Conservation (phyloP, 2,888 invertebrate genomes). For the Ferrisia virgata region DNA sequence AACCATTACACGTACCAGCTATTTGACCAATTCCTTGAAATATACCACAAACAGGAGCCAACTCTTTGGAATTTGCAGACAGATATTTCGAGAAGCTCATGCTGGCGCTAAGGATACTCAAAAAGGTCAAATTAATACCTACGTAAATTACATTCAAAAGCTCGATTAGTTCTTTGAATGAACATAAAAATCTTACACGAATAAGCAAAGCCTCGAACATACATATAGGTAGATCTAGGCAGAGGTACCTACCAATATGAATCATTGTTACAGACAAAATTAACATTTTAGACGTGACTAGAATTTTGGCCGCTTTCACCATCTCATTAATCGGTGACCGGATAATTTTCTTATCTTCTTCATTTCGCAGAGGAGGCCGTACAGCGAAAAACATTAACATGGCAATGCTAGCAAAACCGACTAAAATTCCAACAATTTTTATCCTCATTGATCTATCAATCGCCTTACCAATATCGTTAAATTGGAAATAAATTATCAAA, state of each 20-base stretch:
- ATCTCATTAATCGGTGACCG: neutral
- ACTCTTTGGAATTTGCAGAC: constrained; percentile 73
- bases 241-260: neutral
- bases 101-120: constrained; percentile 89
- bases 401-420: constrained; percentile 2
- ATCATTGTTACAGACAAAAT: neutral
- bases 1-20: constrained; percentile 67
- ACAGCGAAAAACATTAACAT: constrained; percentile 30
- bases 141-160: no score
- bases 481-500: constrained; percentile 39
- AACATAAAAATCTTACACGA: no score
- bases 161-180: no score
- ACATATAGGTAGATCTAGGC: no score
- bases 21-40: constrained; percentile 93
- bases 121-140: constrained; percentile 92
- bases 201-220: no score
- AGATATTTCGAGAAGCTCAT: constrained; percentile 81
- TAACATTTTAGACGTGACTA: neutral
- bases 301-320: neutral
- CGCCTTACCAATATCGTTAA: neutral
- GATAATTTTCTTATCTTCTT: neutral
- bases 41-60: constrained; percentile 89
- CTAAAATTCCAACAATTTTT: neutral
- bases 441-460: constrained; percentile 21
- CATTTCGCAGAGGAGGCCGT: constrained; percentile 1